These are phyloP conservation scores for Tenebrosternarchus preto DNA, from an alignment of 2,113 vertebrate species.

Conservation along the genomic window DNA sequence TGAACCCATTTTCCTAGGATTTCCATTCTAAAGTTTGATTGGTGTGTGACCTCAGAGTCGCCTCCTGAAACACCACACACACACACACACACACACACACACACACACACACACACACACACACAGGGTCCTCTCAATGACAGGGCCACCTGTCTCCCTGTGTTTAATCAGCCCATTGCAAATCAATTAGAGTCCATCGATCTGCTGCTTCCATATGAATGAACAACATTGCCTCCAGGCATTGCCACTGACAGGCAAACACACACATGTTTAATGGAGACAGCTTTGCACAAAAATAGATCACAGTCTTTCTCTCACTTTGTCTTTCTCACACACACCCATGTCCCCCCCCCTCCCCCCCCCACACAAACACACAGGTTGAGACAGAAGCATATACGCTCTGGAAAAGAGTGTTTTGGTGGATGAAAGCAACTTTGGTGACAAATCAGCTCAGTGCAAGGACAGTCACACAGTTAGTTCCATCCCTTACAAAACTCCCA, in stretches of 20 bases:
- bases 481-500: constrained; percentile 50
- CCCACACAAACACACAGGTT: background rate
- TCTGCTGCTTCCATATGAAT: constrained; percentile 45
- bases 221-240: constrained; percentile 35
- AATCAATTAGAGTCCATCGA: constrained; percentile 60
- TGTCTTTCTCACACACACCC: background rate
- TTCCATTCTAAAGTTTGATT: constrained; percentile 25
- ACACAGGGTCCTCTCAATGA: constrained; percentile 37
- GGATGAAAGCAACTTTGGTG: constrained; percentile 11
- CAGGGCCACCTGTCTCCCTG: constrained; percentile 36
- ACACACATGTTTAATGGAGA: background rate
- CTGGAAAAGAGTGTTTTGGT: background rate
- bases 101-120: constrained; percentile 39
- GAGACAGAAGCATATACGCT: background rate
- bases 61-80: background rate
- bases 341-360: no score
- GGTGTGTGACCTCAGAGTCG: constrained; percentile 24
- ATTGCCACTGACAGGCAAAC: constrained; percentile 32
- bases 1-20: constrained; percentile 28
- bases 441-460: constrained; percentile 60
- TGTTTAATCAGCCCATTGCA: constrained; percentile 53
- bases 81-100: background rate
- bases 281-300: background rate
- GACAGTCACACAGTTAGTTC: constrained; percentile 44
- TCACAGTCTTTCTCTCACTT: background rate